Evolutionary conservation across 2,888 invertebrate species (phyloP), one percentile per base, ranked within the genome.

Genomic region (Cremastobaeus sp.): DNA sequence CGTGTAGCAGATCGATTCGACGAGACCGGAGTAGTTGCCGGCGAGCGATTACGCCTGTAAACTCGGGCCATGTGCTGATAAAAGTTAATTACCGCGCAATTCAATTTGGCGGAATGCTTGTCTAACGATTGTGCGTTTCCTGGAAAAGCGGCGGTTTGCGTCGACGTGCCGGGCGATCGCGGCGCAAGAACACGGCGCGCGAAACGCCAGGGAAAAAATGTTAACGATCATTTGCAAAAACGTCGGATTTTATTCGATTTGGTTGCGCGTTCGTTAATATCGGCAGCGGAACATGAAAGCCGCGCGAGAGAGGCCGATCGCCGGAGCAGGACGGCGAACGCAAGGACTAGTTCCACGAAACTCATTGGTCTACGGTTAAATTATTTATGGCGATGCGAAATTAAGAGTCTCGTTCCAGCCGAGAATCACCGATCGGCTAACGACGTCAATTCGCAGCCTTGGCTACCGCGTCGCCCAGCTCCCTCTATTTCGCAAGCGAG

Each of bases 351-450:
- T 85, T 85, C 85, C 81, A 83, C 84, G 84, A 85, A 85, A 85
- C 78, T 78, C 78, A 79, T 81, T 78, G 79, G 82, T 81, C 82
- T 81, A 82, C 84, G 85, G 84, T 85, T 84, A 85, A 86, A 86
- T 86, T 86, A 86, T 86, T 86, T 86, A 86, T 85, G 85, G 85
- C 86, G 84, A 85, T 86, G 85, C 82, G 85, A 85, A 86, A 86
- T 86, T 85, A 86, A 86, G 85, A 86, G 85, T 85, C 83, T 84
- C 85, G 83, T 81, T 84, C 81, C 79, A 81, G 82, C 80, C 77
- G 83, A 83, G 82, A 80, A 81, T 79, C 79, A 81, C 79, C 82
- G 75, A 83, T 81, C 80, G 79, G 76, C 76, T 76, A 78, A 76
- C 79, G 81, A 81, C 81, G 81, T 81, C 83, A 82, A 84, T 82